Evolutionary conservation across 2,888 invertebrate species (phyloP).

Genomic region (Apamea anceps): DNA sequence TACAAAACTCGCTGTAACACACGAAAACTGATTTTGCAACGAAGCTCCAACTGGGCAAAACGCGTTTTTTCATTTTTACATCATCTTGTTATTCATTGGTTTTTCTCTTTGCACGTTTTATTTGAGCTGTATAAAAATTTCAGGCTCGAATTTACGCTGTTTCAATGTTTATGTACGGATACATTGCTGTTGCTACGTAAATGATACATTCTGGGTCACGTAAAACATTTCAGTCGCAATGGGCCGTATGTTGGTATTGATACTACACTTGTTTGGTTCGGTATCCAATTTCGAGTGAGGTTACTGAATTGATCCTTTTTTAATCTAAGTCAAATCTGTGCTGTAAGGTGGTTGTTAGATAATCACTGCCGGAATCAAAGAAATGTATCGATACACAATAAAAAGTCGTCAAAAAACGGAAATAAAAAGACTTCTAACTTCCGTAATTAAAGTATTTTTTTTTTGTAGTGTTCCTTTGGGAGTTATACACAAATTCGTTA

Average conservation of each 20-base stretch:
- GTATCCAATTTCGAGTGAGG: neutral
- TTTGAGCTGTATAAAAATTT: constrained; percentile 20
- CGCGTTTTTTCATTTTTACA: constrained; percentile 27
- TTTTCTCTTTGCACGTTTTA: constrained; percentile 26
- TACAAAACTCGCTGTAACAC: constrained; percentile 18
- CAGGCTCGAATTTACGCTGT: constrained; percentile 27
- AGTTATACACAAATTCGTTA: too few relatives aligned
- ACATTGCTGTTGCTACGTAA: neutral
- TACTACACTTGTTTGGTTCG: neutral
- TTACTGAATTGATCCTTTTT: neutral
- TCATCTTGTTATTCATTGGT: constrained; percentile 13
- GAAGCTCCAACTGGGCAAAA: neutral
- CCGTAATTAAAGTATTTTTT: too few relatives aligned
- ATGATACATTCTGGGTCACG: constrained; percentile 25
- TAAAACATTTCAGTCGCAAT: constrained; percentile 2
- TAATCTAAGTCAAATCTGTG: neutral
- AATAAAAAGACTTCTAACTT: too few relatives aligned
- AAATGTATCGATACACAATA: neutral
- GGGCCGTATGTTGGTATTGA: neutral
- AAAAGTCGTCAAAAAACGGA: too few relatives aligned
- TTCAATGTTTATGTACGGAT: neutral
- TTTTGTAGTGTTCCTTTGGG: too few relatives aligned
- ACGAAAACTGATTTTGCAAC: constrained; percentile 36
- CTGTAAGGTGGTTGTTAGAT: neutral
- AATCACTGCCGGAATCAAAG: neutral